Base-by-base conservation (phyloP, 2,797 vertebrate species). In the Sebastes variabilis region DNA sequence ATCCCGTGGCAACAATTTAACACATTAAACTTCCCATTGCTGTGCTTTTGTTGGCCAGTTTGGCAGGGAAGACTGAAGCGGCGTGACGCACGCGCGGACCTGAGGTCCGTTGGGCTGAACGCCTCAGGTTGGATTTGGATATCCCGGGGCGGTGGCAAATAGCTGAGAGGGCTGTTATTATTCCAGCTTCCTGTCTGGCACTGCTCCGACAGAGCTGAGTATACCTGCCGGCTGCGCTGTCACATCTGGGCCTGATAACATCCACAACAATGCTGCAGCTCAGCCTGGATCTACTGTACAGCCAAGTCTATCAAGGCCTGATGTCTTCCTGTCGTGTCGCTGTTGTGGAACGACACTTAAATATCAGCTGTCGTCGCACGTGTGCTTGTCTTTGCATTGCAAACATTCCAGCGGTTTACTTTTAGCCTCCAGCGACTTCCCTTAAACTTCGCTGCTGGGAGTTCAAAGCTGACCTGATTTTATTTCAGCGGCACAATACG, bases 101-200 rank as follows among this genome's bases (percentile, higher is more conserved):
- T 60, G 24, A 22, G 80, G 20, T 56, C 10, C 6, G 24, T 11
- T 25, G 56, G 49, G 46, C 59, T 83, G 61, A 30, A 29, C 16
- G 4, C 25, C 8, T 27, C 68, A 62, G 68, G 79, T 65, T 78
- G 69, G 74, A 55, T 56, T 13, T 13, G 52, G 64, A 73, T 27
- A 72, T 69, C 68, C 72, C 3, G 22, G 61, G 78, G 73, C 54
- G 29, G 76, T 66, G 55, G 59, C 79, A 79, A 66, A 66, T n/a
- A 77, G 76, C 80, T 71, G 54, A 67, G 38, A 27, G 70, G 46
- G 38, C 83, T 84, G 84, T 82, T 91, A 82, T 92, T 89, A 87
- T 87, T 88, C 65, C 69, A 70, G 74, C 70, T 90, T 94, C 90
- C 92, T 88, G 81, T 86, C 66, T 91, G 90, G 87, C 75, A 2